A percentile compares a stretch with the other conserved stretches of the same genome.
Evolutionary conservation across 2,113 vertebrate species (phyloP).

Genomic region (Leptosomus discolor): DNA sequence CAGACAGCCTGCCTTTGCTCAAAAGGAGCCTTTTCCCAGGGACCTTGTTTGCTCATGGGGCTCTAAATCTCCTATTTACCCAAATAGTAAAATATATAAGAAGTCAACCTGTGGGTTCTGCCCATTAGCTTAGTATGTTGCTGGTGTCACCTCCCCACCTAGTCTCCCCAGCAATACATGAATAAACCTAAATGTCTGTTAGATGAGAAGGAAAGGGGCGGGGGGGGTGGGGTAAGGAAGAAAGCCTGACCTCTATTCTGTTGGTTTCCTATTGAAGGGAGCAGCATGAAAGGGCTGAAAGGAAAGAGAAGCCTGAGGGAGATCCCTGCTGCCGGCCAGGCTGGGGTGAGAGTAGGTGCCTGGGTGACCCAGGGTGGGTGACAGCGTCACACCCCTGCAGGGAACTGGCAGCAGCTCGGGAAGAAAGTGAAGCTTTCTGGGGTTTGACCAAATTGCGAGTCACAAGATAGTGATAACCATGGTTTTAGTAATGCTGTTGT

Average conservation of each 20-base stretch:
- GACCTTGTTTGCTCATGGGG: background rate
- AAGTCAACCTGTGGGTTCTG: background rate
- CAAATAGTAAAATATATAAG: background rate
- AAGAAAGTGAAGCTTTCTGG: background rate
- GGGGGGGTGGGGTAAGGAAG: no score
- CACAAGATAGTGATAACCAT: background rate
- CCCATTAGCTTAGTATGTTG: background rate
- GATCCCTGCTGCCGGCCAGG: background rate
- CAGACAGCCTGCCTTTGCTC: no score
- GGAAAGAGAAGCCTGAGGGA: background rate
- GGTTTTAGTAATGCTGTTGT: background rate
- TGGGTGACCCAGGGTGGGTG: no score
- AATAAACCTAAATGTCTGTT: background rate
- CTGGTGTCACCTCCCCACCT: background rate
- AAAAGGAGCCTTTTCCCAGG: background rate
- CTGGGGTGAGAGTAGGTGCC: no score
- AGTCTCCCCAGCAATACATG: background rate
- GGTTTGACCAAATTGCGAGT: background rate
- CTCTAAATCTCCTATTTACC: background rate
- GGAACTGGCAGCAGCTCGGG: background rate
- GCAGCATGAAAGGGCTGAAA: background rate
- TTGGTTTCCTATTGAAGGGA: background rate
- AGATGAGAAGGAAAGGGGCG: background rate
- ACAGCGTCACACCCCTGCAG: accelerated
- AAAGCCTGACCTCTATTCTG: background rate